These are phyloP conservation scores for Nymphalis io DNA, from an alignment of 1,140 invertebrate genomes.

Conservation along the genomic window DNA sequence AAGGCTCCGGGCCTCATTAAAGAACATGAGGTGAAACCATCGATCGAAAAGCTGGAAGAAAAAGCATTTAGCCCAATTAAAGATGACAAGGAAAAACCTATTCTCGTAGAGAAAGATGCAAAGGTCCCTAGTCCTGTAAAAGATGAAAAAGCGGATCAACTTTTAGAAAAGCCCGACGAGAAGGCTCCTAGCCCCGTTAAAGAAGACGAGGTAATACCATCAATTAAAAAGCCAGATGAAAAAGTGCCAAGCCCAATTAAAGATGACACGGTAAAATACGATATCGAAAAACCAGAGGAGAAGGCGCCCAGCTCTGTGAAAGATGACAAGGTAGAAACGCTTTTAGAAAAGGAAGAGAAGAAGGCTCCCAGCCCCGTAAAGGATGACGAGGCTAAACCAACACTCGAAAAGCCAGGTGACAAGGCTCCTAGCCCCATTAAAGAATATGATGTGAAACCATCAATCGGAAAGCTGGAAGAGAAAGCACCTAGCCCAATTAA, in stretches of 20 bases:
- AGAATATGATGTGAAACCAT: no score
- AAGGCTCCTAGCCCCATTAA: no score
- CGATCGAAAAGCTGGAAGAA: not conserved
- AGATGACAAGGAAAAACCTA: not conserved
- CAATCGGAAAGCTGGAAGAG: no score
- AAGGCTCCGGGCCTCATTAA: not conserved
- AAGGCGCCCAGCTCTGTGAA: no score
- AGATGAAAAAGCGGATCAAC: not conserved
- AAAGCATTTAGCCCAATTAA: conserved; percentile 19
- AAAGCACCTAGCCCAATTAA: conserved; percentile 25
- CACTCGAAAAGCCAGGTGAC: not conserved
- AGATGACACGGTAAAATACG: not conserved
- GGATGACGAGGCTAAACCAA: no score
- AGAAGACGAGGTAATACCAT: not conserved
- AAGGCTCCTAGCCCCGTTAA: conserved; percentile 20
- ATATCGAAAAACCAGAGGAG: conserved; percentile 9
- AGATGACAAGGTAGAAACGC: not conserved
- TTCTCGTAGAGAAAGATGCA: not conserved
- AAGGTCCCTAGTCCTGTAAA: not conserved
- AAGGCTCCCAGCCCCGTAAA: no score
- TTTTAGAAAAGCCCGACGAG: not conserved
- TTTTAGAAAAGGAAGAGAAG: no score
- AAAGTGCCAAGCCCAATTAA: conserved; percentile 21
- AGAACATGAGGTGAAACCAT: not conserved
- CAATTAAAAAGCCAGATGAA: not conserved